Evolutionary conservation across 2,113 vertebrate species (phyloP).

Genomic region (Donacobius atricapilla): DNA sequence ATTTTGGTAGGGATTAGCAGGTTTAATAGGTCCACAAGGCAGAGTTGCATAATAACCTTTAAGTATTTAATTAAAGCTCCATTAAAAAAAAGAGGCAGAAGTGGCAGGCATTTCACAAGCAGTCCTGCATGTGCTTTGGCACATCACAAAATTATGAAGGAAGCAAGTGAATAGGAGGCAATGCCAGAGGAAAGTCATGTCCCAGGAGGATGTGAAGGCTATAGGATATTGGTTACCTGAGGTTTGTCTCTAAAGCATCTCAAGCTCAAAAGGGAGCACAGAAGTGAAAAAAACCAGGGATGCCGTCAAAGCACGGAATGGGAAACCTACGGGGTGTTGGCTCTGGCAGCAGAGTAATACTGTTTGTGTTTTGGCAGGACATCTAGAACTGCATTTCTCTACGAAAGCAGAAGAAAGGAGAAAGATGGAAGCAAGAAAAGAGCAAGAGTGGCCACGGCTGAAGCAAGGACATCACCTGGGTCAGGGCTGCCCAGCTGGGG

Average conservation of each 20-base stretch:
- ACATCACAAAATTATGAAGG: neutral
- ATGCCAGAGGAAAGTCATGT: neutral
- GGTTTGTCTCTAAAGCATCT: neutral
- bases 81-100: neutral
- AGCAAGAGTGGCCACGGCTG: neutral
- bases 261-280: neutral
- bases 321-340: neutral
- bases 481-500: neutral
- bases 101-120: neutral
- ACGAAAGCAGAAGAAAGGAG: neutral
- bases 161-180: neutral
- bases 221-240: neutral
- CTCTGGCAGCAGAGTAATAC: neutral
- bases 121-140: neutral
- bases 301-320: neutral
- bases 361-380: neutral
- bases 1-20: neutral
- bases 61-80: neutral
- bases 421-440: neutral
- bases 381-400: neutral
- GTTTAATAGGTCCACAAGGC: neutral
- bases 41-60: neutral
- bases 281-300: neutral
- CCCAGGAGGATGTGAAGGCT: neutral
- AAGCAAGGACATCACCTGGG: neutral